Evolutionary conservation across 2,888 invertebrate genomes (phyloP), one percentile per base, ranked within the genome.

Genomic region (Drymonia ruficornis): DNA sequence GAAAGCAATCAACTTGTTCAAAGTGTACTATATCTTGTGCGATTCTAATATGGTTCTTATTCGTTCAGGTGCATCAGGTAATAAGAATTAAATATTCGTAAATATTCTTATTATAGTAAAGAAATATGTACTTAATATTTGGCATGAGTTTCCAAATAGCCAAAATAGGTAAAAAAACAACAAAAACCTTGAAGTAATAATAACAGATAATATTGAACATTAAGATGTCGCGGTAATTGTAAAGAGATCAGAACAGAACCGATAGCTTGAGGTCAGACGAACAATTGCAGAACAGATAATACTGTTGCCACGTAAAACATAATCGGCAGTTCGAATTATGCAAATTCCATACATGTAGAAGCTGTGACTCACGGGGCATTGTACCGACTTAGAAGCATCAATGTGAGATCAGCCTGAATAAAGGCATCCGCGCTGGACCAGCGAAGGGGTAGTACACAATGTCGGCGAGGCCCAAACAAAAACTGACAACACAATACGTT

Each of bases 401-500:
- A 88, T 87, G 88, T 85, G 86, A 89, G 89, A 87, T 89, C 88
- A 84, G 80, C 79, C 78, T 81, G 89, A 87, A 91, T 89, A 90
- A 90, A 90, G 84, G 84, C 83, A 83, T 84, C 84, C 73, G 79
- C 81, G 84, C 86, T 84, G 89, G 86, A 81, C 88, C 84, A 73
- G 75, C 80, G 85, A 87, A 88, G 89, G 91, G 91, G 86, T 89
- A 85, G 86, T 81, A 84, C 76, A 83, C 91, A 91, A 91, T 89
- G 91, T 91, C 89, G 90, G 89, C 87, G 78, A 87, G 88, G 83
- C 75, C 87, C 87, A 88, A 90, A 90, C 89, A 91, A 91, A 91
- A 91, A 85, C 87, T 89, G 90, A 89, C 91, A 90, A 84, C 89
- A 91, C 91, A 92, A 91, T 91, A 85, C 88, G 59, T 83, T 88